phyloP scores from a whole-genome alignment of 2,113 vertebrate species.

The Dasypus novemcinctus region DNA sequence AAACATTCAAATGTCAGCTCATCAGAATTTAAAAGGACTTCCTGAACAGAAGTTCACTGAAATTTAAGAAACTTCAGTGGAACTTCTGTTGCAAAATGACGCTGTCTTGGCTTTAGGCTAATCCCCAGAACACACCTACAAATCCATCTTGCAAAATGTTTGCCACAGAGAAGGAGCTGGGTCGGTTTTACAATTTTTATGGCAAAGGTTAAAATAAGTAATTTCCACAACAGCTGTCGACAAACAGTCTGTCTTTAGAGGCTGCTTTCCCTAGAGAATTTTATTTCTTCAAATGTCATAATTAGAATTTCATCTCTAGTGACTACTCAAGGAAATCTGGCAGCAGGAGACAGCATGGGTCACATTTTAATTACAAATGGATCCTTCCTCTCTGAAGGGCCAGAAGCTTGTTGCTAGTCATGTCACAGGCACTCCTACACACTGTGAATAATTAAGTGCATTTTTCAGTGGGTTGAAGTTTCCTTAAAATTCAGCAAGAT shows the following conservation, averaged over 20 bases:
- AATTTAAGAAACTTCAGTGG: constrained; percentile 75
- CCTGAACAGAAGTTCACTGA: constrained; percentile 76
- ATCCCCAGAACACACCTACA: constrained; percentile 73
- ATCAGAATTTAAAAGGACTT: constrained; percentile 76
- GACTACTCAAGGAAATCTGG: constrained; percentile 74
- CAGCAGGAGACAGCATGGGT: constrained; percentile 66
- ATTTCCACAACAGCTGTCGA: constrained; percentile 78
- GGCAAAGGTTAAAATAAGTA: constrained; percentile 79
- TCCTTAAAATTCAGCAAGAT: constrained; percentile 62
- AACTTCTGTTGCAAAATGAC: constrained; percentile 76
- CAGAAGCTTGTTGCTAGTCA: constrained; percentile 62
- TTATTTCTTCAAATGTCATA: constrained; percentile 80
- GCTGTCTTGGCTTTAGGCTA: constrained; percentile 73
- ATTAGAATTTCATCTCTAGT: constrained; percentile 79
- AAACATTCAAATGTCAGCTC: constrained; percentile 77
- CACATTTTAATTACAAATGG: constrained; percentile 73
- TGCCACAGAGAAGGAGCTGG: constrained; percentile 53
- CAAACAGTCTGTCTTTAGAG: constrained; percentile 68
- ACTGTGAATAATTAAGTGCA: constrained; percentile 66
- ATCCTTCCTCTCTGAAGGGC: constrained; percentile 51
- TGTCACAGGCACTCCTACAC: constrained; percentile 42
- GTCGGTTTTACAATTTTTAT: constrained; percentile 76
- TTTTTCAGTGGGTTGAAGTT: constrained; percentile 44
- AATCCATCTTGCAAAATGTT: constrained; percentile 69
- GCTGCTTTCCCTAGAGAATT: constrained; percentile 69